Percentiles rank a stretch among this genome's conserved stretches.
Conservation (phyloP, 2,113 vertebrate genomes). For the Microtus ochrogaster region DNA sequence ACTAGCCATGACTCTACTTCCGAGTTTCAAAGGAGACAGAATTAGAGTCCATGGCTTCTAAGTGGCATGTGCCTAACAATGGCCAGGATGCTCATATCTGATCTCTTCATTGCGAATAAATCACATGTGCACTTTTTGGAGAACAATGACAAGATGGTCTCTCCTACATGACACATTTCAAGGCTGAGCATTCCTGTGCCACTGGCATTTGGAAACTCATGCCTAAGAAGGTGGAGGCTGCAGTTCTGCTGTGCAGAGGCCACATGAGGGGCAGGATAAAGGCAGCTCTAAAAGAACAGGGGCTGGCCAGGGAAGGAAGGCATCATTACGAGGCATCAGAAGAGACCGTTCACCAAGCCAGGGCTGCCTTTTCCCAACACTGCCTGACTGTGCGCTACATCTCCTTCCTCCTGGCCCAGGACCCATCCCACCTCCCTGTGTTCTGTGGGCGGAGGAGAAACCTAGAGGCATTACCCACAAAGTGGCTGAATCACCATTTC, state of each 20-base stretch:
- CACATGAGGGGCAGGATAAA: background rate
- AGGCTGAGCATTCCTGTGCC: background rate
- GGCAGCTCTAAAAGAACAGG: background rate
- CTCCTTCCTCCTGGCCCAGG: background rate
- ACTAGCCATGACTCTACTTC: background rate
- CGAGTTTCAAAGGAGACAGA: background rate
- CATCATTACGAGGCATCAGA: background rate
- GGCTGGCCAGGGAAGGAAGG: background rate
- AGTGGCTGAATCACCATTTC: slow-evolving; percentile 54
- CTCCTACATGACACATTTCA: background rate
- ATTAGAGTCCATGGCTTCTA: background rate
- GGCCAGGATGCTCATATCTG: background rate
- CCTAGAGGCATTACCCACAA: background rate
- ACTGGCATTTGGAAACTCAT: background rate
- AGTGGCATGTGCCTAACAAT: background rate
- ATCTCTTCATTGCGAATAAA: slow-evolving; percentile 11
- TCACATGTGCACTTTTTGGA: background rate
- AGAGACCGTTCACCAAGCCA: background rate
- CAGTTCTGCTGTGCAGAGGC: background rate
- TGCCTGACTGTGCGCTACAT: no score
- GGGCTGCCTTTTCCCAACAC: background rate
- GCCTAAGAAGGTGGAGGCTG: background rate
- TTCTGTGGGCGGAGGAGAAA: background rate
- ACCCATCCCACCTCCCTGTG: background rate
- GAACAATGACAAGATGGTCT: background rate